Evolutionary conservation across 1,140 invertebrate genomes (phyloP), one percentile per base, ranked within the genome.

Genomic region (Drosophila nigromelanica): DNA sequence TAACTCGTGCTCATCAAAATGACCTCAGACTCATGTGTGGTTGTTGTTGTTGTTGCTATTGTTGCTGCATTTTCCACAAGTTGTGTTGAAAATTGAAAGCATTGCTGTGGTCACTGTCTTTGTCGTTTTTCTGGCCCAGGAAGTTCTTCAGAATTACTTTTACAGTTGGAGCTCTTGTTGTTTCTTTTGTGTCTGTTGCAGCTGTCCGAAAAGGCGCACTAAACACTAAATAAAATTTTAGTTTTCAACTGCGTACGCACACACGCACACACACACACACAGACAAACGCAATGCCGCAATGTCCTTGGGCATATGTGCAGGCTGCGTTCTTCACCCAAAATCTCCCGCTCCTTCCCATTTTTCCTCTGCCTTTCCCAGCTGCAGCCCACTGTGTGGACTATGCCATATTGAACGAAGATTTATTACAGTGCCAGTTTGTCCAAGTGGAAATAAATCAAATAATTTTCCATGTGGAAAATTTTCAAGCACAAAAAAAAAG

Each of bases 401-500:
- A 79, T 89, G 80, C 62, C 87, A 87, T 86, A 87, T 80, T 86
- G 82, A 90, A 90, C 82, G 87, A 90, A 90, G 87, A 90, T 90
- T 90, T 90, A 90, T 90, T 90, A 79, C 82, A 80, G 61, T 87
- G 87, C 87, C 87, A 90, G 76, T 86, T 77, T 90, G 81, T 90
- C 87, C 82, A 90, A 90, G 82, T 87, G 87, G 71, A 83, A 90
- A 90, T 90, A 90, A 90, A 90, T 90, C 87, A 90, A 90, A 90
- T 90, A 90, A 90, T 90, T 90, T 90, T 82, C 74, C 87, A 90
- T 87, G 87, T 90, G 87, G 87, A 90, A 90, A 90, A 90, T 87
- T 90, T 86, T 89, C 69, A 78, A 89, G 76, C 60, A 66, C 52
- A 61, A 66, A 67, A 50, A 69, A 60, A 56, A 30, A 42, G 6